These are phyloP conservation scores for Chrysodeixis includens DNA, from an alignment of 2,888 invertebrate genomes.

Conservation along the genomic window DNA sequence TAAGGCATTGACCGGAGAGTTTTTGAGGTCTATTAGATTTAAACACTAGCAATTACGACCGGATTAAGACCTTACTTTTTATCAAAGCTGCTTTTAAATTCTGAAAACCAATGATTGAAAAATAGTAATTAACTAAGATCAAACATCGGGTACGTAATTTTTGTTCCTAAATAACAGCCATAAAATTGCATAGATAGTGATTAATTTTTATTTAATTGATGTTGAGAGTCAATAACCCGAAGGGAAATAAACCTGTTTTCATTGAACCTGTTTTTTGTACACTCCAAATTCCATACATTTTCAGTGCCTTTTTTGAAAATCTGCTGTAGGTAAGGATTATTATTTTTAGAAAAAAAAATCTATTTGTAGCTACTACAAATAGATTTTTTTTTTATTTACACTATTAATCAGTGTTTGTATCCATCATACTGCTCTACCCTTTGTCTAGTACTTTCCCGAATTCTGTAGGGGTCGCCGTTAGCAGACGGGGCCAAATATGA, in stretches of 20 bases:
- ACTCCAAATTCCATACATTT: not conserved
- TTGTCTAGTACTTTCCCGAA: no score
- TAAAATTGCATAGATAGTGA: slow-evolving; percentile 4
- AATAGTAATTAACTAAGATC: not conserved
- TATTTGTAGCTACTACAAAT: no score
- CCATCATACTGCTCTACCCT: no score
- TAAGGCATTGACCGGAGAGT: slow-evolving; percentile 36
- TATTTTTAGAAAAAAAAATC: no score
- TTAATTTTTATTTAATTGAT: not conserved
- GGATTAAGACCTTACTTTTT: slow-evolving; percentile 35
- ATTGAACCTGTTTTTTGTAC: not conserved
- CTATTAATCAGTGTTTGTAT: no score
- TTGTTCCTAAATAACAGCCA: not conserved
- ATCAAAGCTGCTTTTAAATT: not conserved
- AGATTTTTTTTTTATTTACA: no score
- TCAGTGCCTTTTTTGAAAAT: not conserved
- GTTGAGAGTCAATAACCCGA: not conserved
- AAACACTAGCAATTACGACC: slow-evolving; percentile 28
- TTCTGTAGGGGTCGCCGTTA: no score
- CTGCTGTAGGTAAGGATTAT: no score
- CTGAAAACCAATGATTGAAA: not conserved
- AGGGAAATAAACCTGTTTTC: not conserved
- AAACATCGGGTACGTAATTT: not conserved
- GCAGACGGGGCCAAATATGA: no score
- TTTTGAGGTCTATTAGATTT: slow-evolving; percentile 31